Conservation (phyloP, 2,113 vertebrate genomes). For the Corydoras sp. region DNA sequence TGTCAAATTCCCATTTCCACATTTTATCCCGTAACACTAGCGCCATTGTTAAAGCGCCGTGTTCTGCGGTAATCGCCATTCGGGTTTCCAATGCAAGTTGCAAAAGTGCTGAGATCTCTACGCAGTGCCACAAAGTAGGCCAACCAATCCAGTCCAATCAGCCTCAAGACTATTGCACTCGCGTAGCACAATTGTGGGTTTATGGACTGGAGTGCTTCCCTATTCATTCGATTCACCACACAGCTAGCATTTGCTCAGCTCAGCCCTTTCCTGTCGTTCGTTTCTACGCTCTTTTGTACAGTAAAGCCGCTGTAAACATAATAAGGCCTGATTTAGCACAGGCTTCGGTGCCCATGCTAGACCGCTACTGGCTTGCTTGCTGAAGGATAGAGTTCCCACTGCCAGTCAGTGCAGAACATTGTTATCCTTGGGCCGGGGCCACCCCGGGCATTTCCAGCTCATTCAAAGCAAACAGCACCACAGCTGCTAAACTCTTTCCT, state of each 20-base stretch:
- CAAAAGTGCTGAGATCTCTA: slow-evolving; percentile 32
- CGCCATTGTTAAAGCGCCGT: slow-evolving; percentile 39
- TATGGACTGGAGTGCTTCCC: slow-evolving; percentile 39
- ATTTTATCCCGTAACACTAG: slow-evolving; percentile 41
- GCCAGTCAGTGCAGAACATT: slow-evolving; percentile 43
- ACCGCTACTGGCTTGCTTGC: slow-evolving; percentile 32
- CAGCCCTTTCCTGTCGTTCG: slow-evolving; percentile 38
- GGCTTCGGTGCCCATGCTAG: slow-evolving; percentile 37
- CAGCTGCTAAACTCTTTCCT: slow-evolving; percentile 51
- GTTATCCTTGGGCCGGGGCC: slow-evolving; percentile 47
- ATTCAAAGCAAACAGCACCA: slow-evolving; percentile 50
- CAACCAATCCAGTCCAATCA: slow-evolving; percentile 38
- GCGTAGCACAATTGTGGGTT: slow-evolving; percentile 40
- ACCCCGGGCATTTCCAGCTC: slow-evolving; percentile 45
- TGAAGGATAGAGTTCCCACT: slow-evolving; percentile 44
- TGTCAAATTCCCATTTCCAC: slow-evolving; percentile 44
- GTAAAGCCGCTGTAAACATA: slow-evolving; percentile 47
- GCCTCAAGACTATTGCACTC: slow-evolving; percentile 29
- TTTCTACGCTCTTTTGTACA: slow-evolving; percentile 33
- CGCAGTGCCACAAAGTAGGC: slow-evolving; percentile 29
- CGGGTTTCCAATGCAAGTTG: slow-evolving; percentile 39
- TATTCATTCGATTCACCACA: slow-evolving; percentile 41
- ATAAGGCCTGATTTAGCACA: slow-evolving; percentile 40
- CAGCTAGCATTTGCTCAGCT: slow-evolving; percentile 42
- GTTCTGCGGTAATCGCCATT: slow-evolving; percentile 36